Evolutionary conservation across 2,888 invertebrate genomes (phyloP).

Genomic region (Griposia aprilina): DNA sequence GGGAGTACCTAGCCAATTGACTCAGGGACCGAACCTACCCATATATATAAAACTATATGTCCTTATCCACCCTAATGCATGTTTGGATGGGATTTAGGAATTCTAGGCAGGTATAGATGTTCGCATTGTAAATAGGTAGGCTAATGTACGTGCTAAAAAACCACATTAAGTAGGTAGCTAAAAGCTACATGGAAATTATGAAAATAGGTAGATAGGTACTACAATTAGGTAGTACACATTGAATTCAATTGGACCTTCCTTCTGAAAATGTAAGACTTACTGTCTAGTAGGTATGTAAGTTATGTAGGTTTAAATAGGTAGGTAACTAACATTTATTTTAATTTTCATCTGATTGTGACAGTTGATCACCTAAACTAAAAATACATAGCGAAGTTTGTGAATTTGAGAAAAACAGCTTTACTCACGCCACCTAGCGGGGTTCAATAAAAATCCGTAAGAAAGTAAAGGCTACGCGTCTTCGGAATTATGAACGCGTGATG

Average conservation of each 20-base stretch:
- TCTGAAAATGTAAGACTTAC: background rate
- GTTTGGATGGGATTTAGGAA: background rate
- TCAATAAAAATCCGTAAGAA: background rate
- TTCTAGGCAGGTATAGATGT: background rate
- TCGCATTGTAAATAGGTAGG: background rate
- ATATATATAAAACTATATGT: background rate
- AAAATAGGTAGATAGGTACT: no score
- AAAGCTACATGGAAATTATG: background rate
- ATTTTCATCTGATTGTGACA: background rate
- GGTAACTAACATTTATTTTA: background rate
- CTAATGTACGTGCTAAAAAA: background rate
- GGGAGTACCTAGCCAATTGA: background rate
- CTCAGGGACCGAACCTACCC: background rate
- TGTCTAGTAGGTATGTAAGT: no score
- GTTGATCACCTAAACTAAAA: background rate
- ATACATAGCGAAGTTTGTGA: background rate
- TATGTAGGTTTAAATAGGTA: background rate
- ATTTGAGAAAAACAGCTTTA: background rate
- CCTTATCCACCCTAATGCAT: no score
- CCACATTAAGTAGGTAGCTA: background rate
- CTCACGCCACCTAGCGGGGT: conserved; percentile 9
- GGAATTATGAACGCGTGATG: no score
- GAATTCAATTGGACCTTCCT: no score
- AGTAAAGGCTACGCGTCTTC: background rate
- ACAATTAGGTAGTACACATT: background rate